Evolutionary conservation across 1,140 invertebrate genomes (phyloP).

Genomic region (Heliconius melpomene): DNA sequence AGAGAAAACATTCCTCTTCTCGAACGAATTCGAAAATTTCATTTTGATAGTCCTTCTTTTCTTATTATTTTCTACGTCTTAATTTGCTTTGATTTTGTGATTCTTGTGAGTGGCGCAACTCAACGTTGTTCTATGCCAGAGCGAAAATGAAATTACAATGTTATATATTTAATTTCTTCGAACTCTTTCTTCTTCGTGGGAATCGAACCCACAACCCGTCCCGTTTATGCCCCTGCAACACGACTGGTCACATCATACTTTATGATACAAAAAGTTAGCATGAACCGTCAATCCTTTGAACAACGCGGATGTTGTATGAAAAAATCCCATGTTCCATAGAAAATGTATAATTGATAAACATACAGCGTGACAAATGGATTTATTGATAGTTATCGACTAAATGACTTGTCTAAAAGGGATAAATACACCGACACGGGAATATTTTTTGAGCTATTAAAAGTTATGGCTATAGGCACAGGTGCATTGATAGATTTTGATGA

Average conservation of each 20-base stretch:
- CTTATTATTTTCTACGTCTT: too few species aligned
- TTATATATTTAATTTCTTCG: too few species aligned
- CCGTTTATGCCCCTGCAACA: too few species aligned
- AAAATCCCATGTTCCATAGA: conserved; percentile 33
- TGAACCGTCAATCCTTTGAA: conserved; percentile 11
- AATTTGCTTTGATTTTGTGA: too few species aligned
- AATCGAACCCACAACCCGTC: too few species aligned
- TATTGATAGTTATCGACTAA: conserved; percentile 34
- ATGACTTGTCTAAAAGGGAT: conserved; percentile 37
- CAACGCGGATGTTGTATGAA: conserved; percentile 24
- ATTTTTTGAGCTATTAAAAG: conserved; percentile 35
- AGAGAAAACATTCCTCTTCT: neutral
- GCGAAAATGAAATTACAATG: too few species aligned
- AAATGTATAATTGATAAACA: conserved; percentile 40
- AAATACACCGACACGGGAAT: conserved; percentile 43
- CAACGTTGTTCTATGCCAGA: too few species aligned
- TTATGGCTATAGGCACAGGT: neutral
- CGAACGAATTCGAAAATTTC: too few species aligned
- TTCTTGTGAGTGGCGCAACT: too few species aligned
- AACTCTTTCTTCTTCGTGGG: too few species aligned
- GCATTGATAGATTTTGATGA: neutral
- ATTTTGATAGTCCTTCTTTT: too few species aligned
- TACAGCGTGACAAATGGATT: conserved; percentile 39
- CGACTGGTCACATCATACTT: neutral
- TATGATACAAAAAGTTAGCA: neutral